Base-by-base conservation (phyloP, 1,140 invertebrate species). In the Pteromalus puparum region DNA sequence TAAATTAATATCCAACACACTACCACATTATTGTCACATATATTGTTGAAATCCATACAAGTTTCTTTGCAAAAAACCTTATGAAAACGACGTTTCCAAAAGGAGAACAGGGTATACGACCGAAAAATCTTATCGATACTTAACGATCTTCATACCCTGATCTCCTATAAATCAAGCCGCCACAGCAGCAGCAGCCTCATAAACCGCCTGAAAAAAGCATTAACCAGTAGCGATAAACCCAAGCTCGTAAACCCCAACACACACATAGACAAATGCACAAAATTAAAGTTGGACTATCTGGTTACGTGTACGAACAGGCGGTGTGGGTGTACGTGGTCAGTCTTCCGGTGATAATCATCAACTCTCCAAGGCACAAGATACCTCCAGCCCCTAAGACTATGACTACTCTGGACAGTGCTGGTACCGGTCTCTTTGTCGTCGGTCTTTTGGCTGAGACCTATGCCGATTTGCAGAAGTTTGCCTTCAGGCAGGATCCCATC, bases 291-390 rank as follows among this genome's bases (percentile, higher is more conserved):
- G 15, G 15, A 48, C 46, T 48, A 1, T 48, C 2, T 53, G 48
- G 13, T 53, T 53, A 53, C 46, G 34, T 48, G 46, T 12, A 48
- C 87, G 89, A 93, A n/a, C 87, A 98, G 97, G 97, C 97, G 68
- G 92, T 98, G 68, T 98, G 98, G 98, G 97, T 98, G n/a, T 98
- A 97, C 88, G 94, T 97, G 13, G 97, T 98, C 3, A 98, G 97
- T 93, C 93, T 98, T 81, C 97, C 97, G 34, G 97, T 98, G 21
- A 98, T 98, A 73, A 97, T 98, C 79, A 96, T 98, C 42, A 98
- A 98, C 92, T 97, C 97, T 0, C 96, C 97, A n/a, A 93, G 96
- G 82, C 95, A 97, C 90, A 95, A 96, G 26, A 95, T 95, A 86
- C 96, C 96, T 2, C 94, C 95, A 65, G 95, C 96, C 6, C 96